Evolutionary conservation across 2,113 vertebrate species (phyloP).

Genomic region (Pipa parva): DNA sequence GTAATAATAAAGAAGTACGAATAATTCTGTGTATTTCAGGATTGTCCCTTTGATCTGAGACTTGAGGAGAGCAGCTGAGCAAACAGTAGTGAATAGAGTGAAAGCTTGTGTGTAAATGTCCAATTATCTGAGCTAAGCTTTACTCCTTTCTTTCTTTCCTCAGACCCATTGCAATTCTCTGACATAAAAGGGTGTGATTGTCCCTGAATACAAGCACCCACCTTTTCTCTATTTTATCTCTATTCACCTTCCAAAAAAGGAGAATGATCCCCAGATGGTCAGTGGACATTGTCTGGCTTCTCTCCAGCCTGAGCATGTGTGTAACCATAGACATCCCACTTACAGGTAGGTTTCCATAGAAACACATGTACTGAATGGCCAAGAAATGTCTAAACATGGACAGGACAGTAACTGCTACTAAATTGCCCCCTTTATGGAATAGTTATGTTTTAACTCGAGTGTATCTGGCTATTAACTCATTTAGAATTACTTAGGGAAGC

Average conservation of each 20-base stretch:
- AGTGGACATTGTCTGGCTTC: neutral
- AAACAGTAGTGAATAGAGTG: too few relatives aligned
- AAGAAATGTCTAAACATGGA: neutral
- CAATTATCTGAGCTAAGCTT: too few relatives aligned
- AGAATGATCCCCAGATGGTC: conserved; percentile 6
- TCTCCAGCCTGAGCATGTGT: neutral
- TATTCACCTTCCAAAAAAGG: neutral
- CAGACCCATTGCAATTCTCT: too few relatives aligned
- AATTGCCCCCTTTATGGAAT: neutral
- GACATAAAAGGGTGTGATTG: too few relatives aligned
- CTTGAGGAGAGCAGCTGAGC: too few relatives aligned
- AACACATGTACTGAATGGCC: neutral
- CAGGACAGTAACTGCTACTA: neutral
- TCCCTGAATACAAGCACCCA: too few relatives aligned
- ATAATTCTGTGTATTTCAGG: too few relatives aligned
- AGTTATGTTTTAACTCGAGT: neutral
- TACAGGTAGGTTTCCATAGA: conserved; percentile 5
- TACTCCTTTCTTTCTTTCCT: too few relatives aligned
- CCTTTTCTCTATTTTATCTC: too few relatives aligned
- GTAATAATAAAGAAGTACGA: too few relatives aligned
- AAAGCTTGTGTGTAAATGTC: too few relatives aligned
- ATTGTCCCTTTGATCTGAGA: too few relatives aligned
- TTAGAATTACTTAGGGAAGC: neutral
- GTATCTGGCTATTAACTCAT: neutral
- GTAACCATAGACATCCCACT: conserved; percentile 21